Base-by-base conservation (phyloP, 2,797 vertebrate species). In the Gallinago nigripennis region DNA sequence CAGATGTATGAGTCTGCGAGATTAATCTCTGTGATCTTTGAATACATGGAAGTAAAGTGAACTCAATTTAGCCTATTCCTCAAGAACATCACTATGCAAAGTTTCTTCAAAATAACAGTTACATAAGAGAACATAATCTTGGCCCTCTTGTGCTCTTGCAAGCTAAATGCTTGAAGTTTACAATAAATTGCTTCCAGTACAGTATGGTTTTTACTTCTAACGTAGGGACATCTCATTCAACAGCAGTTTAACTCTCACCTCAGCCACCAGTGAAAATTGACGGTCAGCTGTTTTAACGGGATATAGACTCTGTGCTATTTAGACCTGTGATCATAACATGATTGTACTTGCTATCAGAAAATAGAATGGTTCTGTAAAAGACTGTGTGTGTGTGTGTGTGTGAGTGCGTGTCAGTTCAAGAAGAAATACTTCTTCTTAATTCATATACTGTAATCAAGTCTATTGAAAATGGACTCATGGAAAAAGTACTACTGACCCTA, bases 401-500 rank as follows among this genome's bases (percentile, higher is more conserved):
- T 3, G 11, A 8, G 4, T 3, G 10, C 27, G 16, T 28, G 15
- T 11, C 68, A 80, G 31, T 73, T 87, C 64, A 82, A 63, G 68
- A 85, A 89, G 30, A 63, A 87, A 39, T 73, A 92, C 43, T 85
- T 65, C 35, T 79, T 53, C 35, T 79, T 57, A 85, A 89, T 53
- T 89, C 64, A 60, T 53, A 13, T 68, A 91, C 41, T 89, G 17
- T 78, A 94, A 83, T 61, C 50, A 71, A 68, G 17, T 60, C 54
- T 66, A 57, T 68, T 64, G 46, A 81, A 93, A 94, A 87, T 31
- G 9, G 75, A 9, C n/a, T 65, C 14, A 76, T 56, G 56, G 68
- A 82, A 96, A 78, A 96, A 92, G 72, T 54, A 73, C 24, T 85
- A 51, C 9, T 72, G 81, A 68, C 61, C 53, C 15, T 65, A 75